Base-by-base conservation (phyloP, 2,797 vertebrate species). In the Channallabes apus region DNA sequence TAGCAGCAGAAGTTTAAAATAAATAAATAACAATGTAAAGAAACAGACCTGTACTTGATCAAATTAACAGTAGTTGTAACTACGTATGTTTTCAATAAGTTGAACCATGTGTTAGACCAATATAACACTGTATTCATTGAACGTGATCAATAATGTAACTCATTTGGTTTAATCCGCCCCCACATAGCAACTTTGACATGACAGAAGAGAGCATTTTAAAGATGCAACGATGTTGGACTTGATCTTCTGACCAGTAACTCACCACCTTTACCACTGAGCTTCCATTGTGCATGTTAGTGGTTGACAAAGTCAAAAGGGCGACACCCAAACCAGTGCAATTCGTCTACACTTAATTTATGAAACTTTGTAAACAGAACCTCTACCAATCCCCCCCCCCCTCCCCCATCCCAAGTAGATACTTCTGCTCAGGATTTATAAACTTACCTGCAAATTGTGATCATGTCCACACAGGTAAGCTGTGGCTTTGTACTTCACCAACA, bases 361-460 rank as follows among this genome's bases (percentile, higher is more conserved):
- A 71, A 41, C 11, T 20, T 38, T 29, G 1, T 6, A 68, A 8
- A 65, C 6, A 41, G 41, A 41, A 41, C 41, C 6, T 7, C 41
- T 41, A 41, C 35, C 17, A 35, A n/a, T 6, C 3, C 6, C 20
- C 9, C 6, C 4, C 29, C 15, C 27, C 15, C 29, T n/a, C 11
- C n/a, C 6, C 6, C 64, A 38, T 20, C 3, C 67, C 41, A 73
- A 54, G 2, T 27, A 18, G 24, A 17, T 27, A 14, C 72, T 27
- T 7, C 38, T 69, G 35, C 69, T 38, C 2, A 22, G n/a, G 35
- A 22, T 15, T 58, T 7, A 51, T 3, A 29, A 41, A 90, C 91
- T 4, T 35, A 98, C 98, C 97, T 99, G 98, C 85, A 99, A 92
- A 85, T 99, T 99, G 92, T 99, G 98, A 89, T 99, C 97, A 0